Conservation (phyloP, 1,140 invertebrate genomes). For the Bombus vancouverensis region DNA sequence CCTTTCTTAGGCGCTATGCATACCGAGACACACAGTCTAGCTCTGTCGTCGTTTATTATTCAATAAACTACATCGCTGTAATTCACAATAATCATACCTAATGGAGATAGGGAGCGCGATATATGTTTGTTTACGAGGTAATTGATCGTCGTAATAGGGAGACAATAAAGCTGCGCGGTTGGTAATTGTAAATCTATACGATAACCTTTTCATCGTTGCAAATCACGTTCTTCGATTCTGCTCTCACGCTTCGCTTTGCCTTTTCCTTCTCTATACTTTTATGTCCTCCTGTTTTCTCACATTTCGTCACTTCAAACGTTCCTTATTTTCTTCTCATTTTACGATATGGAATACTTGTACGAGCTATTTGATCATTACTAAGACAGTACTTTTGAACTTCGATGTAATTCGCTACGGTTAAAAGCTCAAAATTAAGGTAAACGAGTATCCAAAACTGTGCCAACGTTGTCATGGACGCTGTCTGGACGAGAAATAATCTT, state of each 20-base stretch:
- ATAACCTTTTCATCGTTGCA: not conserved
- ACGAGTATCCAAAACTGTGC: not conserved
- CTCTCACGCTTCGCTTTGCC: not conserved
- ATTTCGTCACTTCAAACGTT: no score
- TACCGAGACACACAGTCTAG: constrained; percentile 25
- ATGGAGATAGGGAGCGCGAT: constrained; percentile 4
- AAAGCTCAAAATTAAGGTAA: not conserved
- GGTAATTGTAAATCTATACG: not conserved
- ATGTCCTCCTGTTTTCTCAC: not conserved
- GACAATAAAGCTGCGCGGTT: constrained; percentile 10
- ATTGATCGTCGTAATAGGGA: constrained; percentile 33
- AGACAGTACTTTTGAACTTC: no score
- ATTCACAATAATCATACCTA: constrained; percentile 37
- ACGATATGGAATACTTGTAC: no score
- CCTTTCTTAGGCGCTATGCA: constrained; percentile 28
- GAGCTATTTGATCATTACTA: no score
- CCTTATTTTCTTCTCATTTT: not conserved
- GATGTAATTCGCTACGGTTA: not conserved
- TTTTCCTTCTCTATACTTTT: not conserved
- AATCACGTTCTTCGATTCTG: not conserved
- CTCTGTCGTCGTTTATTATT: not conserved
- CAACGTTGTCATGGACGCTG: no score
- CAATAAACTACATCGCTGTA: constrained; percentile 27
- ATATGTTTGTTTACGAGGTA: constrained; percentile 18
- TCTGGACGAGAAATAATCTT: not conserved